phyloP scores from a whole-genome alignment of 2,113 vertebrate genomes.

The Hyperopisus bebe region DNA sequence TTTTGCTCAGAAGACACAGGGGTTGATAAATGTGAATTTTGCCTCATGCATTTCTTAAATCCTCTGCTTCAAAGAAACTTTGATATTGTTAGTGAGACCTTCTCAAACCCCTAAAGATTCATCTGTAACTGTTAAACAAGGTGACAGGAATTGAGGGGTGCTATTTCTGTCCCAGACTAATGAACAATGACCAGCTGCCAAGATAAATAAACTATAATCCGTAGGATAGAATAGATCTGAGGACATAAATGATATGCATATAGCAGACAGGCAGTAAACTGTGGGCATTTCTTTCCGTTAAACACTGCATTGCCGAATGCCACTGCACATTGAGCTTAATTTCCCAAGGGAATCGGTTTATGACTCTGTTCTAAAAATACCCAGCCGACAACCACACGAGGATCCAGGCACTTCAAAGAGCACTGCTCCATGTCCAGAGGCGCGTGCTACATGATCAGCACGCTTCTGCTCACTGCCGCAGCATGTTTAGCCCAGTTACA shows the following conservation, averaged over 20 bases:
- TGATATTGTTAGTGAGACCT: not conserved
- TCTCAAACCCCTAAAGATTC: not conserved
- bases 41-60: not conserved
- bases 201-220: not conserved
- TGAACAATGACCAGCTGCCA: not conserved
- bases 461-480: not conserved
- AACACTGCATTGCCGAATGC: not conserved
- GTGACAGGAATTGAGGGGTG: not conserved
- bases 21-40: not conserved
- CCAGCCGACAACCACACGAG: not conserved
- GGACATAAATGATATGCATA: not conserved
- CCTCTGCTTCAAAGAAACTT: not conserved
- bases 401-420: slow-evolving; percentile 12
- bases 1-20: not conserved
- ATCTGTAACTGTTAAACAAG: not conserved
- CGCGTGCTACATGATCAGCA: not conserved
- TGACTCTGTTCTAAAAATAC: slow-evolving; percentile 4
- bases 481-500: not conserved
- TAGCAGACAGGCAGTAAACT: not conserved
- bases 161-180: not conserved
- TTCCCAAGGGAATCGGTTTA: not conserved
- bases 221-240: not conserved
- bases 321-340: not conserved
- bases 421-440: not conserved
- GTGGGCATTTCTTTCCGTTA: not conserved